Conservation (phyloP, 2,888 invertebrate genomes). For the Ctena decussata region DNA sequence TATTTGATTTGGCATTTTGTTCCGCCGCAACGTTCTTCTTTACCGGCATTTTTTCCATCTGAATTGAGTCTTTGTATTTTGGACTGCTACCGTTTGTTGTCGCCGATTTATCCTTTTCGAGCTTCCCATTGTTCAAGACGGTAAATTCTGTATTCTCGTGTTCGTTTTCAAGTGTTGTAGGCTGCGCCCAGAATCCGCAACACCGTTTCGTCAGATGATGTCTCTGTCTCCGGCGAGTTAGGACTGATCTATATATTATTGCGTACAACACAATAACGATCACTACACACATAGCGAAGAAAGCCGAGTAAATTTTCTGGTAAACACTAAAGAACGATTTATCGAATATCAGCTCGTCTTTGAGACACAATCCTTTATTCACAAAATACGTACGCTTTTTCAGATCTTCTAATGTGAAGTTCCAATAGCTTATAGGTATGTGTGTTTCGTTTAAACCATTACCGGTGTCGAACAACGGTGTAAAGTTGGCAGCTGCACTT, state of each 20-base stretch:
- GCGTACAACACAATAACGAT: constrained; percentile 83
- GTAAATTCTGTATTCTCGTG: constrained; percentile 57
- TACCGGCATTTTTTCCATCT: constrained; percentile 13
- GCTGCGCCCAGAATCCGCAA: constrained; percentile 51
- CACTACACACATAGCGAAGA: constrained; percentile 83
- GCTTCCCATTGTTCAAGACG: constrained; percentile 45
- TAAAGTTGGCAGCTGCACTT: neutral
- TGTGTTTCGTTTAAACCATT: neutral
- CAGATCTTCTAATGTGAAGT: neutral
- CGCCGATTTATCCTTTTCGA: constrained; percentile 16
- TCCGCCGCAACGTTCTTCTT: constrained; percentile 11
- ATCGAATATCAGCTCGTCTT: constrained; percentile 64
- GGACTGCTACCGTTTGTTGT: neutral
- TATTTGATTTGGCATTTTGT: constrained; percentile 34
- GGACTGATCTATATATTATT: constrained; percentile 74
- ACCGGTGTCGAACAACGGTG: neutral
- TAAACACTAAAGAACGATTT: constrained; percentile 69
- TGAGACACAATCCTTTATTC: constrained; percentile 65
- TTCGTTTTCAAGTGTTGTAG: constrained; percentile 37
- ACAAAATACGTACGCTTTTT: constrained; percentile 27
- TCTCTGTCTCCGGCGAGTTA: constrained; percentile 50
- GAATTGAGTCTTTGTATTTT: constrained; percentile 34
- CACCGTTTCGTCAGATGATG: constrained; percentile 57
- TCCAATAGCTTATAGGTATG: neutral
- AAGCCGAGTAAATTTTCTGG: constrained; percentile 77